phyloP scores from a whole-genome alignment of 1,140 invertebrate genomes.

The Thereuonema tuberculata region DNA sequence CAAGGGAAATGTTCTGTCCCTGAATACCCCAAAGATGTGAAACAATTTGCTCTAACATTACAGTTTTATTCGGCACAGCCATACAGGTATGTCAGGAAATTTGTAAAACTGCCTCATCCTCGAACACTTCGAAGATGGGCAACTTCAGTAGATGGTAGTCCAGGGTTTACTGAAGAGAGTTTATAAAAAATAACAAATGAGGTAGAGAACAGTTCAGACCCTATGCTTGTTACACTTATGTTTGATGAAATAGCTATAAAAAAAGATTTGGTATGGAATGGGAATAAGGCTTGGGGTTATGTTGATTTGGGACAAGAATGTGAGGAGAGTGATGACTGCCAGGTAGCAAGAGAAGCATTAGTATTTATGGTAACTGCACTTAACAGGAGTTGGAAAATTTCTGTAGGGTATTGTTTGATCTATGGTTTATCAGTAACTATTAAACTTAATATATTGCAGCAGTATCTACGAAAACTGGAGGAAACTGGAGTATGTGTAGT shows the following conservation, averaged over 20 bases:
- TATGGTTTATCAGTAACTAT: conserved; percentile 12
- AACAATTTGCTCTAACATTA: conserved; percentile 28
- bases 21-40: conserved; percentile 7
- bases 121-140: conserved; percentile 29
- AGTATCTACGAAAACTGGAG: neutral
- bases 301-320: conserved; percentile 10
- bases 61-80: conserved; percentile 29
- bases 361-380: conserved; percentile 25
- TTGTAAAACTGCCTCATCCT: conserved; percentile 30
- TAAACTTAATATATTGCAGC: neutral
- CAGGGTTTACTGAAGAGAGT: conserved; percentile 29
- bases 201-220: conserved; percentile 1
- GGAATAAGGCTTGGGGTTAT: conserved; percentile 11
- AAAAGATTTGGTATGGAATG: conserved; percentile 15
- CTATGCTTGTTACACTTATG: conserved; percentile 11
- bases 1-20: neutral
- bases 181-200: conserved; percentile 25
- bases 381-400: conserved; percentile 26
- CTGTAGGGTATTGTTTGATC: conserved; percentile 27
- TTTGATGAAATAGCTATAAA: conserved; percentile 16
- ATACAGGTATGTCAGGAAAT: conserved; percentile 29
- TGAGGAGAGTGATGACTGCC: conserved; percentile 18
- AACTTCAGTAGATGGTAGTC: conserved; percentile 23
- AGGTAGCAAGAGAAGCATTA: conserved; percentile 25
- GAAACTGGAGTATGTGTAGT: neutral